These are phyloP conservation scores for Morpho achilles DNA, from an alignment of 2,888 invertebrate species.

Conservation along the genomic window DNA sequence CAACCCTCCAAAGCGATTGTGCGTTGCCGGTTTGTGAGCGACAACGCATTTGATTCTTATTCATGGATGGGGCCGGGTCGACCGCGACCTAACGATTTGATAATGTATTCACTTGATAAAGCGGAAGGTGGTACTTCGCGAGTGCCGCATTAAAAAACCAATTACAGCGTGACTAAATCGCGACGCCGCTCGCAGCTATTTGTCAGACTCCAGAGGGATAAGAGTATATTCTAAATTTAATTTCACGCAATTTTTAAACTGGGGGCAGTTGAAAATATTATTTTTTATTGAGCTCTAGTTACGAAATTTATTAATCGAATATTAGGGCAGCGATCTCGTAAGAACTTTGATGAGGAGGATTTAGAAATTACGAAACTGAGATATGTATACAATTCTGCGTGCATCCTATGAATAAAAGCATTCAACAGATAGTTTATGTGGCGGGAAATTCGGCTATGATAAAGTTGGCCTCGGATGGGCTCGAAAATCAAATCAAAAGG, in stretches of 20 bases:
- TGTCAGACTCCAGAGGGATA: constrained; percentile 75
- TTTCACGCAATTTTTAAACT: constrained; percentile 76
- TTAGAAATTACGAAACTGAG: not conserved
- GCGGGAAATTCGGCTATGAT: too few species aligned
- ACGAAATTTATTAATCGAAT: constrained; percentile 59
- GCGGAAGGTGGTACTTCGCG: constrained; percentile 75
- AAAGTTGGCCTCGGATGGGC: too few species aligned
- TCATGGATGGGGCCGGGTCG: constrained; percentile 60
- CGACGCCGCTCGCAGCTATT: constrained; percentile 68
- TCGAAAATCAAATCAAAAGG: too few species aligned
- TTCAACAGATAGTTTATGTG: too few species aligned
- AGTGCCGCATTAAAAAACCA: constrained; percentile 77
- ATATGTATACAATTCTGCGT: too few species aligned
- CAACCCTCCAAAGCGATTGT: constrained; percentile 46
- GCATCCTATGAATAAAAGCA: too few species aligned
- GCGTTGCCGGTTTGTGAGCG: constrained; percentile 41
- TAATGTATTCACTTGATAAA: constrained; percentile 79
- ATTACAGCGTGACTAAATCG: constrained; percentile 77
- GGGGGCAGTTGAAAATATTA: constrained; percentile 61
- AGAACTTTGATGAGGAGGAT: constrained; percentile 14
- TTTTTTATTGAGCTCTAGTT: constrained; percentile 62
- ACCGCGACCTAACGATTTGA: constrained; percentile 74
- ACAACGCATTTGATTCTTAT: constrained; percentile 73
- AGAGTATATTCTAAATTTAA: constrained; percentile 77
- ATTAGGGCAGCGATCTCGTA: constrained; percentile 32